Percentiles rank a stretch among this genome's conserved stretches.
phyloP scores from a whole-genome alignment of 2,888 invertebrate species.

The Oegoconia quadripuncta region DNA sequence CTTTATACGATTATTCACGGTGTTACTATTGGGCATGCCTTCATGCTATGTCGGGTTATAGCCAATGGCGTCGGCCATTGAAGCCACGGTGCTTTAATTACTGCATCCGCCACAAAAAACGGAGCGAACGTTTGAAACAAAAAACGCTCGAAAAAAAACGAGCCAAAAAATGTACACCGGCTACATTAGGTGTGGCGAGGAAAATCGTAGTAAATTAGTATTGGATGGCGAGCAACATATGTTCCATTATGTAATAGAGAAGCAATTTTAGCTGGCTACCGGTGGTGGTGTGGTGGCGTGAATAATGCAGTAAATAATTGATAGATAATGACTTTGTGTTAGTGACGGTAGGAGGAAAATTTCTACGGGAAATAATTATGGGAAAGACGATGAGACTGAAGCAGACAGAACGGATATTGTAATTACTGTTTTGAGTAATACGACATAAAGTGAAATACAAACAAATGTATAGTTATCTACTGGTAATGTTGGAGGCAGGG shows the following conservation, averaged over 20 bases:
- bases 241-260: constrained; percentile 18
- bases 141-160: constrained; percentile 34
- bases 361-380: constrained; percentile 6
- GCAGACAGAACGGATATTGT: too few relatives aligned
- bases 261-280: constrained; percentile 14
- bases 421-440: too few relatives aligned
- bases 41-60: constrained; percentile 34
- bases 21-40: constrained; percentile 43
- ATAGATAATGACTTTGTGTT: constrained; percentile 25
- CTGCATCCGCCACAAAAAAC: constrained; percentile 43
- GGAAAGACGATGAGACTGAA: neutral
- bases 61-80: constrained; percentile 49
- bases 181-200: constrained; percentile 50
- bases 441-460: too few relatives aligned
- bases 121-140: constrained; percentile 38
- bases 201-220: constrained; percentile 62
- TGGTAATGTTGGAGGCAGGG: too few relatives aligned
- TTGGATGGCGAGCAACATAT: constrained; percentile 32
- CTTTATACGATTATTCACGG: constrained; percentile 52
- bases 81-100: constrained; percentile 49
- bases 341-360: constrained; percentile 12
- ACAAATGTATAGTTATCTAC: too few relatives aligned
- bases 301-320: constrained; percentile 26
- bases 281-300: constrained; percentile 17
- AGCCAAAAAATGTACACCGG: constrained; percentile 28